These are phyloP conservation scores for Agriopis leucophaearia DNA, from an alignment of 2,888 invertebrate genomes.

Conservation along the genomic window DNA sequence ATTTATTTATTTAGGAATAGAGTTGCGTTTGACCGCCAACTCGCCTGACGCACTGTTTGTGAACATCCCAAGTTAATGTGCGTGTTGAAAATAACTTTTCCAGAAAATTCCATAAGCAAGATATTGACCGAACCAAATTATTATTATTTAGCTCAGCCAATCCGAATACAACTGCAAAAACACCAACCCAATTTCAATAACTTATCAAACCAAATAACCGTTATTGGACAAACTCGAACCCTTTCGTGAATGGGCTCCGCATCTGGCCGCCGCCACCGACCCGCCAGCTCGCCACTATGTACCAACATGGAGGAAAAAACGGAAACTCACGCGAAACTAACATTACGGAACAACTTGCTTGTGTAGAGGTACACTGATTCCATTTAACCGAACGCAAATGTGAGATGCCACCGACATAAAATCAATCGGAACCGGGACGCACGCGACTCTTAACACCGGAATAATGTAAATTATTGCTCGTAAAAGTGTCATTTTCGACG, in stretches of 20 bases:
- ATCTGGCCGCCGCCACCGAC: slow-evolving; percentile 36
- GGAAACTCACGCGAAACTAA: slow-evolving; percentile 77
- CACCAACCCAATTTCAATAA: slow-evolving; percentile 42
- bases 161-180: slow-evolving; percentile 30
- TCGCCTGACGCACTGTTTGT: neutral
- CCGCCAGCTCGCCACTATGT: slow-evolving; percentile 27
- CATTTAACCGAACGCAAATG: slow-evolving; percentile 82
- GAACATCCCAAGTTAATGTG: neutral
- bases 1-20: neutral
- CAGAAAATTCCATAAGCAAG: neutral
- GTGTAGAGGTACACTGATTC: slow-evolving; percentile 83
- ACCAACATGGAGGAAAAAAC: slow-evolving; percentile 60
- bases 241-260: slow-evolving; percentile 41
- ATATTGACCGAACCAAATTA: slow-evolving; percentile 55
- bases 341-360: slow-evolving; percentile 81
- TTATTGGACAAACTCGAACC: slow-evolving; percentile 38
- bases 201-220: slow-evolving; percentile 37
- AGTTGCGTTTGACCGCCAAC: too few species aligned
- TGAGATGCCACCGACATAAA: slow-evolving; percentile 83
- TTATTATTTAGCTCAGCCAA: slow-evolving; percentile 29
- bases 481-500: slow-evolving; percentile 85
- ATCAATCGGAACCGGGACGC: slow-evolving; percentile 83
- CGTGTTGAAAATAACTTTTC: neutral
- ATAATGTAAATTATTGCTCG: slow-evolving; percentile 85
- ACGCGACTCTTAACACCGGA: slow-evolving; percentile 84